Conservation (phyloP, 2,113 vertebrate genomes). For the Nibea albiflora region DNA sequence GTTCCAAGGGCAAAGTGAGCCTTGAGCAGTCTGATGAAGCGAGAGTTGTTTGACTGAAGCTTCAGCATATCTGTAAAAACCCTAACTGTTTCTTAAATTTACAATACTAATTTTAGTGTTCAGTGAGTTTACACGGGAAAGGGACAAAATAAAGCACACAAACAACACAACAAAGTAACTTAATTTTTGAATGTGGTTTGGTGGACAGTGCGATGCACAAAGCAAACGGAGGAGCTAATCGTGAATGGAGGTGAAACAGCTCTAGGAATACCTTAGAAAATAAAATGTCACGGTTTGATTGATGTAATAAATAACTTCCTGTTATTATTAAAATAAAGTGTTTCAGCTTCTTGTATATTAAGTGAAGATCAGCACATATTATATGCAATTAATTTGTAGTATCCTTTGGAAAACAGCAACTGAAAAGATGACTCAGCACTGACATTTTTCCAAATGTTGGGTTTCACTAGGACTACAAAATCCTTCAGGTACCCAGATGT, state of each 20-base stretch:
- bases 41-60: slow-evolving; percentile 3
- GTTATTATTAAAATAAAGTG: neutral
- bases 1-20: slow-evolving; percentile 11
- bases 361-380: neutral
- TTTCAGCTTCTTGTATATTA: neutral
- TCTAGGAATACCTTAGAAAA: neutral
- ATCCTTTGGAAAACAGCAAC: neutral
- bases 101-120: neutral
- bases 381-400: neutral
- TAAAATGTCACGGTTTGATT: neutral
- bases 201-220: neutral
- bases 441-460: neutral
- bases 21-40: slow-evolving; percentile 19
- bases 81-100: neutral
- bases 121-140: neutral
- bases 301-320: neutral
- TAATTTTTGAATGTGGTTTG: neutral
- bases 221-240: neutral
- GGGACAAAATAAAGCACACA: neutral
- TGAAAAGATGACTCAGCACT: neutral
- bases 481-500: too few species aligned
- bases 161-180: neutral
- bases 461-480: neutral
- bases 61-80: neutral
- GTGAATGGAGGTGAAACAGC: neutral